These are phyloP conservation scores for Morbakka virulenta DNA, from an alignment of 30 jellyfish, hydroid and myxozoan genomes.

Conservation along the genomic window DNA sequence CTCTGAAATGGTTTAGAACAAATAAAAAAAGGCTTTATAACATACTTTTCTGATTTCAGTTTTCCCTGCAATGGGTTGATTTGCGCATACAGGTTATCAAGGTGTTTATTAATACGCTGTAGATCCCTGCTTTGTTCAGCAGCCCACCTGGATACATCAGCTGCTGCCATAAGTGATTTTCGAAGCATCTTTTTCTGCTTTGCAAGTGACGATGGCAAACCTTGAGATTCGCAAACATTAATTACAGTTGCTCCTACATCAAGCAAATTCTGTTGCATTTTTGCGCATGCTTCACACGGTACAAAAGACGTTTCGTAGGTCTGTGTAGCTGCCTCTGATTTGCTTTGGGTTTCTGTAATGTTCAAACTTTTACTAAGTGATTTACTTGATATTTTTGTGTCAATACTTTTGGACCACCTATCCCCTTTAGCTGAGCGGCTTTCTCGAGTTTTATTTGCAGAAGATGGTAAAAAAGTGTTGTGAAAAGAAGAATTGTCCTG, in stretches of 20 bases:
- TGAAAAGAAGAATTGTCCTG: no score
- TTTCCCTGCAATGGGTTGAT: constrained; percentile 59
- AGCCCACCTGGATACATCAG: constrained; percentile 70
- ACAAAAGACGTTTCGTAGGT: constrained; percentile 89
- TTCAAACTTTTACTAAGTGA: background rate
- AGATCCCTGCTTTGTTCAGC: constrained; percentile 72
- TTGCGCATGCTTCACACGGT: constrained; percentile 75
- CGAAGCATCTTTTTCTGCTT: constrained; percentile 58
- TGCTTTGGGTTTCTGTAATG: constrained; percentile 8
- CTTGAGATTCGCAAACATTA: constrained; percentile 76
- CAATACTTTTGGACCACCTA: background rate
- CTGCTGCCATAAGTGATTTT: constrained; percentile 67
- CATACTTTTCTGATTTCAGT: constrained; percentile 6
- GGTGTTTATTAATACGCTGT: constrained; percentile 58
- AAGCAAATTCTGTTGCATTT: constrained; percentile 67
- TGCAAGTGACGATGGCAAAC: constrained; percentile 77
- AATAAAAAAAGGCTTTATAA: no score
- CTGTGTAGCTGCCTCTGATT: constrained; percentile 59
- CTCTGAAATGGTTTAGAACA: no score
- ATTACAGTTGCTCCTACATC: constrained; percentile 69
- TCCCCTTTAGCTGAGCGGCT: background rate
- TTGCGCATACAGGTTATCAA: constrained; percentile 38
- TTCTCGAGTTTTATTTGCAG: constrained; percentile 29
- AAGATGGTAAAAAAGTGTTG: no score
- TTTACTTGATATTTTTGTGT: no score